Percentiles rank a stretch among this genome's conserved stretches.
Evolutionary conservation across 2,113 vertebrate species (phyloP).

Genomic region (Lampris megalopsis): DNA sequence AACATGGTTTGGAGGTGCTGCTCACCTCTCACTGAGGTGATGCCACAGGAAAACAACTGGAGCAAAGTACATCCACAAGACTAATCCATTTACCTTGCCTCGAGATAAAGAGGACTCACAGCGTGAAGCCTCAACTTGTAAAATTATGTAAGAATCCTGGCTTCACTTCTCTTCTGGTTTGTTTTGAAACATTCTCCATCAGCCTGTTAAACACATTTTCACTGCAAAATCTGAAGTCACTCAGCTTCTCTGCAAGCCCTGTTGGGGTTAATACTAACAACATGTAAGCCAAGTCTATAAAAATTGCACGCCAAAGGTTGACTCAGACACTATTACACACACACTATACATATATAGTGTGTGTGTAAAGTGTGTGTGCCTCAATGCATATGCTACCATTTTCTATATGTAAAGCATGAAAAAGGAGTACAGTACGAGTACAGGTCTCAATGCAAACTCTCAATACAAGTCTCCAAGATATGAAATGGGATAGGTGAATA

Average conservation of each 20-base stretch:
- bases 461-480: no score
- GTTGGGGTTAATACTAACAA: neutral
- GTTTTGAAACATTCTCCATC: neutral
- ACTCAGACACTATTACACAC: neutral
- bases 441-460: neutral
- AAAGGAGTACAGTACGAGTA: neutral
- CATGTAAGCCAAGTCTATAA: neutral
- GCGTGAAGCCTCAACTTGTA: neutral
- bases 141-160: neutral
- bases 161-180: no score
- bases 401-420: neutral
- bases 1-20: conserved; percentile 29
- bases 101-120: conserved; percentile 18
- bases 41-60: conserved; percentile 27
- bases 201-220: neutral
- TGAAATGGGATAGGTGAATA: no score
- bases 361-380: no score
- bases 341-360: no score
- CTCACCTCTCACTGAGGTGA: conserved; percentile 21
- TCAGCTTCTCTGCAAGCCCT: neutral
- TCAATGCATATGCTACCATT: neutral
- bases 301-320: neutral
- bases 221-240: neutral
- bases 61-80: neutral
- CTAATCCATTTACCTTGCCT: conserved; percentile 20